These are phyloP conservation scores for Drosophila mettleri DNA, from an alignment of 2,888 invertebrate genomes.

Conservation along the genomic window DNA sequence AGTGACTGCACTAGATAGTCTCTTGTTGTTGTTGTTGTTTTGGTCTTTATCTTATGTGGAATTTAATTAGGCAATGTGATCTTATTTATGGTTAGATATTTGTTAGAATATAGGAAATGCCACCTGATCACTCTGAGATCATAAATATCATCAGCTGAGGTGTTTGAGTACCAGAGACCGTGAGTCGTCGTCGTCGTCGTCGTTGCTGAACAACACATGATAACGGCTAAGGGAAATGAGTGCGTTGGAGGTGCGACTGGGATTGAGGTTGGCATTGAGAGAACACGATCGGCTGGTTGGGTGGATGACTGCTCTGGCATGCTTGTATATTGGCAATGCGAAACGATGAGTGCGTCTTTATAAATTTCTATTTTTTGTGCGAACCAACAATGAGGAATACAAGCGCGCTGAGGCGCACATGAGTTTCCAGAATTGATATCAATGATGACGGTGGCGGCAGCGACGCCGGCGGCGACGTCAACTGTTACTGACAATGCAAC, in stretches of 20 bases:
- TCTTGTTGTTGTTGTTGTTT: neutral
- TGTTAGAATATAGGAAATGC: neutral
- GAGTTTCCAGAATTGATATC: slow-evolving; percentile 54
- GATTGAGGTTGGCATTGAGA: neutral
- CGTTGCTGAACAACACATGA: slow-evolving; percentile 2
- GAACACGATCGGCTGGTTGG: neutral
- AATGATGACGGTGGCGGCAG: slow-evolving; percentile 38
- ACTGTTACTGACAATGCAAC: neutral
- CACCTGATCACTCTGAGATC: slow-evolving; percentile 14
- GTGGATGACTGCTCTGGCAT: neutral
- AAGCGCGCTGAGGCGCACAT: slow-evolving; percentile 53
- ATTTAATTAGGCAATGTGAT: slow-evolving; percentile 11
- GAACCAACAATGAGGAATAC: slow-evolving; percentile 40
- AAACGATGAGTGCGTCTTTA: slow-evolving; percentile 9
- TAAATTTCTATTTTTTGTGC: slow-evolving; percentile 27
- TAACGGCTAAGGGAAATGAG: slow-evolving; percentile 7
- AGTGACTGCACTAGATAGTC: neutral
- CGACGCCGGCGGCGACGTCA: slow-evolving; percentile 12
- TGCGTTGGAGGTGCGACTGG: neutral
- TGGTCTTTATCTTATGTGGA: no score
- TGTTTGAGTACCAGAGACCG: neutral
- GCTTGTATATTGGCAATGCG: neutral
- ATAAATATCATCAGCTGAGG: neutral
- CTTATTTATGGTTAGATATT: slow-evolving; percentile 10
- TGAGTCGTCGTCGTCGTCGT: neutral